Conservation (phyloP, 2,113 vertebrate species). For the Syrmaticus mikado region DNA sequence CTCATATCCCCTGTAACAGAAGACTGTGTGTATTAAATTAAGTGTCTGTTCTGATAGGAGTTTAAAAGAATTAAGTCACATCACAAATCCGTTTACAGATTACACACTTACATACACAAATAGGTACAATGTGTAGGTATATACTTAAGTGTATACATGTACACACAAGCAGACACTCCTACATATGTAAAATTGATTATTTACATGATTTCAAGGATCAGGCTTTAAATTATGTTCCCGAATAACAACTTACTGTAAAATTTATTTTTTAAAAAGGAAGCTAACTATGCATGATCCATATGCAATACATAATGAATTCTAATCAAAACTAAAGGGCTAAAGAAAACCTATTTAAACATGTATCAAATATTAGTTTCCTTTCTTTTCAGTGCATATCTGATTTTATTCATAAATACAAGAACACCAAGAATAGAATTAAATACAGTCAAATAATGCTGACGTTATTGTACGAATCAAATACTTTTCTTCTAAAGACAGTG, state of each 20-base stretch:
- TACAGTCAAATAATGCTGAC: neutral
- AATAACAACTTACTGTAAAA: neutral
- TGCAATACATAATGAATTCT: neutral
- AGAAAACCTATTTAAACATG: neutral
- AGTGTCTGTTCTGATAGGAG: neutral
- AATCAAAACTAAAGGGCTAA: accelerated
- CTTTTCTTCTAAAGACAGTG: neutral
- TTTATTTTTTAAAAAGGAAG: neutral
- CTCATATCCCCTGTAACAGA: neutral
- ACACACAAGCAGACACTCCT: neutral
- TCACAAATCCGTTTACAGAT: neutral
- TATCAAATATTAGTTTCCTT: neutral
- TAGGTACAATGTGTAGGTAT: neutral
- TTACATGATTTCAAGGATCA: neutral
- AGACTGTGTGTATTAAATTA: neutral
- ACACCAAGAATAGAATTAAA: neutral
- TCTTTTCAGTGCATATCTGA: neutral
- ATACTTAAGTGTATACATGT: neutral
- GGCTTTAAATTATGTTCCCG: neutral
- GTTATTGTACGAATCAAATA: neutral
- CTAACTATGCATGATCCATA: neutral
- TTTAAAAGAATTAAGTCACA: neutral
- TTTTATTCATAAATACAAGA: neutral
- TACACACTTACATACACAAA: neutral
- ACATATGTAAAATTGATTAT: neutral